Evolutionary conservation across 2,888 invertebrate genomes (phyloP).

Genomic region (Drosophila heteroneura): DNA sequence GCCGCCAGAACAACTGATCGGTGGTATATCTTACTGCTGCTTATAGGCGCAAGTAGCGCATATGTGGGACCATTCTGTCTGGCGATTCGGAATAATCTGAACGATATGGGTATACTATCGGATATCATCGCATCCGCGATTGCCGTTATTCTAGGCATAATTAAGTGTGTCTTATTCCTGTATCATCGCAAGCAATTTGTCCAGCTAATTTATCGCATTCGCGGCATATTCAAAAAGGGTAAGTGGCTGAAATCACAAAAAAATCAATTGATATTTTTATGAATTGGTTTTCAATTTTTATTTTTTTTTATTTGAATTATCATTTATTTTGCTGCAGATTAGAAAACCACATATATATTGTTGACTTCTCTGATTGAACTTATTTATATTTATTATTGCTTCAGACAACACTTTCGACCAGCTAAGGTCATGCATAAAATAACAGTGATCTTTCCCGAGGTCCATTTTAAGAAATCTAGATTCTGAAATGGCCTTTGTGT

Average conservation of each 20-base stretch:
- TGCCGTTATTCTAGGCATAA: slow-evolving; percentile 30
- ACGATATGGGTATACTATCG: slow-evolving; percentile 49
- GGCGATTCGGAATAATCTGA: slow-evolving; percentile 26
- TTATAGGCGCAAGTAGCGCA: slow-evolving; percentile 17
- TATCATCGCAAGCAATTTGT: slow-evolving; percentile 57
- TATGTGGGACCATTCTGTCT: slow-evolving; percentile 43
- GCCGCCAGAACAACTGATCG: slow-evolving; percentile 32
- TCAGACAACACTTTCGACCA: too few relatives aligned
- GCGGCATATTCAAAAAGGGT: slow-evolving; percentile 50
- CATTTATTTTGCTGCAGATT: too few relatives aligned
- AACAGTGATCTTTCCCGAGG: too few relatives aligned
- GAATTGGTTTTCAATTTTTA: too few relatives aligned
- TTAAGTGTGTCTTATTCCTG: slow-evolving; percentile 50
- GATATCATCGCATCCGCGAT: slow-evolving; percentile 51
- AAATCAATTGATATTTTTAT: too few relatives aligned
- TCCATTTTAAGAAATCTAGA: too few relatives aligned
- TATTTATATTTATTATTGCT: too few relatives aligned
- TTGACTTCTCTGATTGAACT: too few relatives aligned
- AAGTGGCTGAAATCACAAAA: slow-evolving; percentile 11
- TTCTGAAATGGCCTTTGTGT: too few relatives aligned
- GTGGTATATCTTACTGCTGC: slow-evolving; percentile 27
- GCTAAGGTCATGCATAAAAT: too few relatives aligned
- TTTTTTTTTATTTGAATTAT: too few relatives aligned
- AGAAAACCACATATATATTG: too few relatives aligned
- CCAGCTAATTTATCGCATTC: slow-evolving; percentile 44